Evolutionary conservation across 53 echinoderm and acorn worm genomes (phyloP).

Genomic region (Hippasteria phrygiana): DNA sequence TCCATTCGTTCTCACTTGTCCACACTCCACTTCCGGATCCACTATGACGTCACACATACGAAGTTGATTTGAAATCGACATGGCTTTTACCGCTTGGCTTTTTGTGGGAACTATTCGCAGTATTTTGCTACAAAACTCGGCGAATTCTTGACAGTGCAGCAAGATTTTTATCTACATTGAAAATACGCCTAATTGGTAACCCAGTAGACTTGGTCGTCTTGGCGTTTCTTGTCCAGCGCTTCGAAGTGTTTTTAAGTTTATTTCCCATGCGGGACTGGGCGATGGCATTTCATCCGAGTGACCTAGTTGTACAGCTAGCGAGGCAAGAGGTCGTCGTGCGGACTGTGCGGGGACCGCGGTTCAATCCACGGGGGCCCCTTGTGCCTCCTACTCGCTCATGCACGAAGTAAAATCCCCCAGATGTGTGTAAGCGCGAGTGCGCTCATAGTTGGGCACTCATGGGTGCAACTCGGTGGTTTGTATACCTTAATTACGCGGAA

Average conservation of each 20-base stretch:
- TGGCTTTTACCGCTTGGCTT: too few relatives aligned
- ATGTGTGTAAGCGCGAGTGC: background rate
- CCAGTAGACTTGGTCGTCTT: background rate
- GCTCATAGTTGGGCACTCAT: too few relatives aligned
- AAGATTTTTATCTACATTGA: too few relatives aligned
- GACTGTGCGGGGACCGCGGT: background rate
- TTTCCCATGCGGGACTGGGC: background rate
- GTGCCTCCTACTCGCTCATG: background rate
- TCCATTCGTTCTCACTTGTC: too few relatives aligned
- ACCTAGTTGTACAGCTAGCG: conserved; percentile 34
- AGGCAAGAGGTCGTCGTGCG: conserved; percentile 2
- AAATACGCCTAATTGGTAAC: conserved; percentile 47
- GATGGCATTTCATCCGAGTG: conserved; percentile 53
- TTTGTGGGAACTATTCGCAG: too few relatives aligned
- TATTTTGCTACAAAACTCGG: too few relatives aligned
- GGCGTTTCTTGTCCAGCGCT: background rate
- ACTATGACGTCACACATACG: too few relatives aligned
- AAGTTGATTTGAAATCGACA: too few relatives aligned
- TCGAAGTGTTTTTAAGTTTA: background rate
- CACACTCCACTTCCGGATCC: too few relatives aligned
- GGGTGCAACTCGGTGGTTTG: too few relatives aligned
- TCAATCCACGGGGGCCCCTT: background rate
- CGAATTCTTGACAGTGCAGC: too few relatives aligned
- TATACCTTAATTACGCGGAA: too few relatives aligned
- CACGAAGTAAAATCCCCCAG: conserved; percentile 23